Evolutionary conservation across 2,888 invertebrate genomes (phyloP).

Genomic region (Physocephala rufipes): DNA sequence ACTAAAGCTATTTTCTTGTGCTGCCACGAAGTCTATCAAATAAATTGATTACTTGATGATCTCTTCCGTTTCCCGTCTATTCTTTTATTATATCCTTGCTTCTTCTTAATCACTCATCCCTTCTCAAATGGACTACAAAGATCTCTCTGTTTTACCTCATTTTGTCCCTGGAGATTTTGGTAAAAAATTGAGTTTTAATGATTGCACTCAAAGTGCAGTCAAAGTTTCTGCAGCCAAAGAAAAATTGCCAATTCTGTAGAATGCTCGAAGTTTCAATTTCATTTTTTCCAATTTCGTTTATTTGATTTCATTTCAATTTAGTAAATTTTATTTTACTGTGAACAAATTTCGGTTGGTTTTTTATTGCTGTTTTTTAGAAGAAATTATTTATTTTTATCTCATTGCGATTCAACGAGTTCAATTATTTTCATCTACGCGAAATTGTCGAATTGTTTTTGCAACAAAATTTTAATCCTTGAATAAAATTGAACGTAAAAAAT

Average conservation of each 20-base stretch:
- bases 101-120: background rate
- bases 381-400: too few relatives aligned
- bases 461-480: too few relatives aligned
- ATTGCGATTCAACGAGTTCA: too few relatives aligned
- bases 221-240: slow-evolving; percentile 14
- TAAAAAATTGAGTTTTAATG: slow-evolving; percentile 20
- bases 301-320: too few relatives aligned
- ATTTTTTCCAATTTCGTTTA: too few relatives aligned
- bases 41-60: slow-evolving; percentile 4
- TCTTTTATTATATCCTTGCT: background rate
- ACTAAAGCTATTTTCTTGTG: slow-evolving; percentile 4
- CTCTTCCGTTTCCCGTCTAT: background rate
- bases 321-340: too few relatives aligned
- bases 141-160: background rate
- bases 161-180: slow-evolving; percentile 21
- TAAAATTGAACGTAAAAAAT: too few relatives aligned
- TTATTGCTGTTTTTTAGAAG: too few relatives aligned
- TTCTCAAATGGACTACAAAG: background rate
- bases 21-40: slow-evolving; percentile 11
- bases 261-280: too few relatives aligned
- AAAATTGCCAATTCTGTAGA: slow-evolving; percentile 18
- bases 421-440: too few relatives aligned
- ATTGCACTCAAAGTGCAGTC: slow-evolving; percentile 7
- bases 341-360: too few relatives aligned
- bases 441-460: too few relatives aligned